Evolutionary conservation across 2,797 vertebrate genomes (phyloP), one percentile per base, ranked within the genome.

Genomic region (Epinephelus coioides): DNA sequence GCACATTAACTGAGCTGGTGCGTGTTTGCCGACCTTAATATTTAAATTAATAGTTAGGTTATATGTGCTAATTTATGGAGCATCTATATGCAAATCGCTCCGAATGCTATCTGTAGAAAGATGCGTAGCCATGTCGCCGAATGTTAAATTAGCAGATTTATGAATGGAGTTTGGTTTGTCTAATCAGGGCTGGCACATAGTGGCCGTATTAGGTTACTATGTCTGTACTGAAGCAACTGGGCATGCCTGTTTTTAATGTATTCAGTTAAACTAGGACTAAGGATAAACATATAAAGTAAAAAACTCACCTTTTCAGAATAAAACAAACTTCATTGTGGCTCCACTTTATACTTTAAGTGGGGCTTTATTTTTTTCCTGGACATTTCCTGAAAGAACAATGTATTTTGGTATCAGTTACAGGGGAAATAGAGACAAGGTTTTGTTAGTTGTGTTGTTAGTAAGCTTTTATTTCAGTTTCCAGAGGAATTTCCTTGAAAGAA

Each of bases 91-190:
- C 13, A 38, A 6, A 13, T 62, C 2, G 13, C 5, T 9, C 1
- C 4, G 4, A 51, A 34, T 3, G 3, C 7, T 12, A 19, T 40
- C 19, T 72, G 21, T 2, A 25, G 13, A 38, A 40, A 11, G 1
- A 19, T 25, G 5, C 21, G 5, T 2, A 38, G 8, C 2, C 1
- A 19, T 43, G 1, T 44, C 30, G 43, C 18, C 12, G 1, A 56
- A 30, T 12, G 30, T 71, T 57, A 70, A 67, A 67, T 30, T 3
- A 8, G 0, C 13, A 18, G 40, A 40, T 72, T 66, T 80, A 1
- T 56, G 15, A 71, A 56, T 77, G 56, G 51, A 40, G 64, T 70
- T 59, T 60, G 54, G 77, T 1, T 14, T 30, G 30, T 19, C 6
- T 10, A 3, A 54, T 56, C 7, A 12, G 13, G 1, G 8, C 21